Evolutionary conservation across 2,797 vertebrate genomes (phyloP).

Genomic region (Alosa sapidissima): DNA sequence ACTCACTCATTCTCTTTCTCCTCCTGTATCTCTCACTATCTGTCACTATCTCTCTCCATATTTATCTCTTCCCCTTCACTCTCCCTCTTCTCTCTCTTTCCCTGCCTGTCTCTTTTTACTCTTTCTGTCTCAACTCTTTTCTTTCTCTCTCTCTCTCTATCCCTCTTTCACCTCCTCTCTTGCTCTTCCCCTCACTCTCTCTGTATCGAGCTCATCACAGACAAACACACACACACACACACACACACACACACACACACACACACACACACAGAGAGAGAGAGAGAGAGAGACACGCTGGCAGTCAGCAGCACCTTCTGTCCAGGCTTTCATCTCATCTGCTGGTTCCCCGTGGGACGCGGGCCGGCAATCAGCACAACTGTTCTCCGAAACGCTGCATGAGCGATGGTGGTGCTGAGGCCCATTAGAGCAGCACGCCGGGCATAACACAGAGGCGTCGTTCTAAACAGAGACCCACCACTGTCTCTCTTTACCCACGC

Average conservation of each 20-base stretch:
- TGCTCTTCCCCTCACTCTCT: not conserved
- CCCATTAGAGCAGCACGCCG: not conserved
- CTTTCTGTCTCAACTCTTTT: not conserved
- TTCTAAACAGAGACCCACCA: not conserved
- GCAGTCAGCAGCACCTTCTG: constrained; percentile 46
- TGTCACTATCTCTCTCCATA: too few species aligned
- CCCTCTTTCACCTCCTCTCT: not conserved
- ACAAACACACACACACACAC: not conserved
- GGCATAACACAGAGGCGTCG: not conserved
- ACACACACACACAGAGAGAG: constrained; percentile 5
- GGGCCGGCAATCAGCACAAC: not conserved
- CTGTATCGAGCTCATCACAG: not conserved
- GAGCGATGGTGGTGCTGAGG: not conserved
- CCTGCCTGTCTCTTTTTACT: not conserved
- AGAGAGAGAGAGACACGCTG: constrained; percentile 32
- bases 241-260: not conserved
- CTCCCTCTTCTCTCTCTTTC: not conserved
- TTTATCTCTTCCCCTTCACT: not conserved
- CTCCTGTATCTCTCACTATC: too few species aligned
- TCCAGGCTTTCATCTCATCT: constrained; percentile 27
- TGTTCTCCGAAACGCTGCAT: not conserved
- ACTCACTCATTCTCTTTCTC: too few species aligned
- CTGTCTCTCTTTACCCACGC: not conserved
- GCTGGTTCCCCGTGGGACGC: not conserved
- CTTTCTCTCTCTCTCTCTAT: not conserved